Percentiles rank a stretch among this genome's conserved stretches.
These are phyloP conservation scores for Asteroscopus sphinx DNA, from an alignment of 2,888 invertebrate species.

Conservation along the genomic window DNA sequence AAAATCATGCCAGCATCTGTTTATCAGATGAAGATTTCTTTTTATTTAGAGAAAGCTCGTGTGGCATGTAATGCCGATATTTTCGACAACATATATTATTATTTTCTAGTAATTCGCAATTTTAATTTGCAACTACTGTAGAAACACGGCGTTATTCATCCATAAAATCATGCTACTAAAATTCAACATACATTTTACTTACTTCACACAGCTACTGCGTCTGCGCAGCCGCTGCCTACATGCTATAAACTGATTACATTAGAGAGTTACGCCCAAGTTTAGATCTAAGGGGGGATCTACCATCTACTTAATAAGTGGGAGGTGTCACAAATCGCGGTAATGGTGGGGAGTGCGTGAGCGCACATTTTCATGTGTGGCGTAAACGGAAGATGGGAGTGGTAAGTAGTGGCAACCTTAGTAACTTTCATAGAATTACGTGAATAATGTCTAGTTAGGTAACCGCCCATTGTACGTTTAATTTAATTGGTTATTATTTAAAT, in stretches of 20 bases:
- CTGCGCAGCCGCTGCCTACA: constrained; percentile 3
- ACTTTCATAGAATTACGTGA: neutral
- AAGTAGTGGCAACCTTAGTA: too few species aligned
- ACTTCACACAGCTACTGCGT: constrained; percentile 19
- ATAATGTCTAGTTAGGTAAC: constrained; percentile 7
- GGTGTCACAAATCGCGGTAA: constrained; percentile 76
- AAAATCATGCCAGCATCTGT: too few species aligned
- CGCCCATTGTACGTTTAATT: constrained; percentile 21
- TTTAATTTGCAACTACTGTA: neutral
- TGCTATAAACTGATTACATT: constrained; percentile 46
- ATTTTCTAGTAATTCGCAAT: neutral
- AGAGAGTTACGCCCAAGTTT: constrained; percentile 49
- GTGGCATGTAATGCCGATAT: neutral
- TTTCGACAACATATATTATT: neutral
- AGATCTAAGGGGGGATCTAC: constrained; percentile 64
- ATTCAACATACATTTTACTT: constrained; percentile 3
- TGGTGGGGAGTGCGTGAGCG: constrained; percentile 75
- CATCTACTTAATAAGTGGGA: constrained; percentile 82
- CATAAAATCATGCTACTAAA: constrained; percentile 21
- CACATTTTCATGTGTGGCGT: constrained; percentile 64
- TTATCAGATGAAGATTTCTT: too few species aligned
- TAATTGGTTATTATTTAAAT: constrained; percentile 11
- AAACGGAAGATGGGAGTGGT: constrained; percentile 56
- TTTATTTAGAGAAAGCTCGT: too few species aligned
- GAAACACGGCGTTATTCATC: constrained; percentile 6